Evolutionary conservation across 2,113 vertebrate species (phyloP).

Genomic region (Apodemus speciosus): DNA sequence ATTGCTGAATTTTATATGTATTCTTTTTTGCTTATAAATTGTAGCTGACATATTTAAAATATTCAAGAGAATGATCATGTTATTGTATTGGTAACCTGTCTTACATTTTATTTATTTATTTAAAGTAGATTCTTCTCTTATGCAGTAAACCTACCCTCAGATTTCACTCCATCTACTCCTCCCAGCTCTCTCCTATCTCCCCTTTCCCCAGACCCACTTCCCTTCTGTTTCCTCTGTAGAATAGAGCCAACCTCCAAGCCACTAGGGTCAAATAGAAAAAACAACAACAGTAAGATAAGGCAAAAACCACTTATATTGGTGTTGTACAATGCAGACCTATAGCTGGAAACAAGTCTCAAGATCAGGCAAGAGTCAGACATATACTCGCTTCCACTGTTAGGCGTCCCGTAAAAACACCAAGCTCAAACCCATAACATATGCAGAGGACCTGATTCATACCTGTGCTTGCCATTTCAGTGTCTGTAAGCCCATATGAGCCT

Average conservation of each 20-base stretch:
- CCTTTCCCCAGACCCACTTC: not conserved
- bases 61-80: constrained; percentile 27
- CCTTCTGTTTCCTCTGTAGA: not conserved
- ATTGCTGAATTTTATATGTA: constrained; percentile 24
- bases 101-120: not conserved
- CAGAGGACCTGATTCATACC: not conserved
- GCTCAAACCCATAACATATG: not conserved
- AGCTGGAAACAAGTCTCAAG: not conserved
- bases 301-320: not conserved
- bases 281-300: not conserved
- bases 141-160: not conserved
- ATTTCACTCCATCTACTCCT: not conserved
- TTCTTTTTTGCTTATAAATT: not conserved
- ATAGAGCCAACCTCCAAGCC: not conserved
- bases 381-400: not conserved
- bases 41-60: constrained; percentile 29
- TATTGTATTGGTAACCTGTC: constrained; percentile 17
- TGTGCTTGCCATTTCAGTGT: not conserved
- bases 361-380: not conserved
- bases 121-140: not conserved
- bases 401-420: not conserved
- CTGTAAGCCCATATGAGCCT: not conserved
- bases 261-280: not conserved
- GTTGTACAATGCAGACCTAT: not conserved
- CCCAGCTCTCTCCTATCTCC: not conserved